Evolutionary conservation across 2,888 invertebrate genomes (phyloP), one percentile per base, ranked within the genome.

Genomic region (Salticus scenicus): DNA sequence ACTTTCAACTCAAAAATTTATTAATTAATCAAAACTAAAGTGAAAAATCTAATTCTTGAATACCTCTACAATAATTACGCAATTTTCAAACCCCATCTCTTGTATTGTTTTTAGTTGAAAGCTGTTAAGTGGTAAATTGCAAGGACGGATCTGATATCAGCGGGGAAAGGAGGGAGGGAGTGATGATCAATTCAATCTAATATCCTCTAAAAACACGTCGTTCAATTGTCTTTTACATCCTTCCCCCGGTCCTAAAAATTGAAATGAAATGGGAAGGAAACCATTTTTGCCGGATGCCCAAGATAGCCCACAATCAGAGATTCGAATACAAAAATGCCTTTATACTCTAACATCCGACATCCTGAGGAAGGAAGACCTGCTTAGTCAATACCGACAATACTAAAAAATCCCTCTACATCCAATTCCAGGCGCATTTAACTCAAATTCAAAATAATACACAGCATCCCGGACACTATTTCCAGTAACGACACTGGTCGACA

Each of bases 311-410:
- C 77, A 78, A 73, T 69, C 51, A 63, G 77, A 78, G 72, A 77
- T 66, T 63, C 71, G 72, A 28, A 69, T 27, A 76, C 69, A 37
- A 4, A 37, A 66, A 51, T 41, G n/a, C 28, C 63, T 66, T 81
- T 73, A 77, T 78, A 69, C 74, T 31, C 71, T 64, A 24, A 33
- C 79, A 78, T 83, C 67, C 78, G 72, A 78, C 57, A 67, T 77
- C 72, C 79, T 64, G 74, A 71, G 76, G 86, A 75, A 78, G 86
- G 86, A 86, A 86, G 86, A 86, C 80, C 66, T 63, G 75, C 86
- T 86, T 86, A 86, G 86, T 86, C 86, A 86, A 86, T 74, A 72
- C 69, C 86, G 86, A 80, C 86, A 86, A 85, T 69, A 51, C 84
- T 78, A 69, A 84, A 69, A 84, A 84, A 78, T 63, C 73, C 79